phyloP scores from a whole-genome alignment of 2,888 invertebrate species.

The Agrotis ipsilon region DNA sequence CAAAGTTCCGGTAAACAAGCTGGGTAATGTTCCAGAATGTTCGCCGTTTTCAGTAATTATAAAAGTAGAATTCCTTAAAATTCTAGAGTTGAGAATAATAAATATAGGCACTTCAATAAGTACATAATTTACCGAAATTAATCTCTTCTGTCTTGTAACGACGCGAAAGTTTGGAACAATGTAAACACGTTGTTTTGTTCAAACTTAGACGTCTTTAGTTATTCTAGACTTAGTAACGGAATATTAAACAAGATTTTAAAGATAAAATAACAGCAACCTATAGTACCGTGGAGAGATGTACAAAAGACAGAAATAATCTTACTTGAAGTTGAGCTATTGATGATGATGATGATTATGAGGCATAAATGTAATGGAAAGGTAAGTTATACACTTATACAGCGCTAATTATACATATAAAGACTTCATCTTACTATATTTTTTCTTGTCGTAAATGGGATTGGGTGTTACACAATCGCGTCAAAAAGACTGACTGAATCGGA shows the following conservation, averaged over 20 bases:
- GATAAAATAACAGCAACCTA: too few relatives aligned
- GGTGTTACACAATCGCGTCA: too few relatives aligned
- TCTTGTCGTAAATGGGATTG: too few relatives aligned
- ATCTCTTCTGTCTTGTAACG: slow-evolving; percentile 5
- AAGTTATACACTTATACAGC: not conserved
- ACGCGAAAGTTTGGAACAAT: slow-evolving; percentile 23
- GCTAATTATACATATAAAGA: not conserved
- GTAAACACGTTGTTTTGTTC: slow-evolving; percentile 7
- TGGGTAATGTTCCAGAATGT: slow-evolving; percentile 7
- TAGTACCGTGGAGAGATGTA: too few relatives aligned
- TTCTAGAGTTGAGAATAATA: slow-evolving; percentile 28
- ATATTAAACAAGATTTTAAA: not conserved
- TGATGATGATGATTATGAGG: too few relatives aligned
- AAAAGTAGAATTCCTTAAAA: slow-evolving; percentile 14
- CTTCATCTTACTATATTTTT: too few relatives aligned
- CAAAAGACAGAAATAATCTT: too few relatives aligned
- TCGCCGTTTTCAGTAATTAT: slow-evolving; percentile 12
- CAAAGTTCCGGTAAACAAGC: slow-evolving; percentile 42
- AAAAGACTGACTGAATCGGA: too few relatives aligned
- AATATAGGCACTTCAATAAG: slow-evolving; percentile 22
- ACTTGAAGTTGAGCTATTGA: too few relatives aligned
- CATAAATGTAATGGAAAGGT: too few relatives aligned
- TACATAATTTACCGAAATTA: slow-evolving; percentile 17
- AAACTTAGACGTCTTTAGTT: not conserved
- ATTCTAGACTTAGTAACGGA: not conserved